Evolutionary conservation across 2,113 vertebrate genomes (phyloP).

Genomic region (Thryonomys swinderianus): DNA sequence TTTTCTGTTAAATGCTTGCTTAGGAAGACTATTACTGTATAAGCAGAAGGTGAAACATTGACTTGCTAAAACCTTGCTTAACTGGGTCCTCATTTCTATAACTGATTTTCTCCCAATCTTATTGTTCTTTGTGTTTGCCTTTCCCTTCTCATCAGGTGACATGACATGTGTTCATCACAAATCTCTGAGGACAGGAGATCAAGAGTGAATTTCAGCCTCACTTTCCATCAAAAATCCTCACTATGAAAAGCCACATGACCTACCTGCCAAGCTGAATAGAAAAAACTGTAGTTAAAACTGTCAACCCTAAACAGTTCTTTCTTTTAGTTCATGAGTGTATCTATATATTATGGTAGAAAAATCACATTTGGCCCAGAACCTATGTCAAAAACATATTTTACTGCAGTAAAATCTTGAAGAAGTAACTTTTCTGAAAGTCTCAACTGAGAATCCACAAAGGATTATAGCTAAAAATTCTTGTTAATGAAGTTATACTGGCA

Average conservation of each 20-base stretch:
- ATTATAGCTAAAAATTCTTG: neutral
- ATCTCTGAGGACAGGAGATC: neutral
- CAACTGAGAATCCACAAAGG: neutral
- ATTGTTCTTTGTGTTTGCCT: neutral
- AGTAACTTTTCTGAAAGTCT: constrained; percentile 3
- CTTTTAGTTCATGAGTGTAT: neutral
- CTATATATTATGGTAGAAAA: neutral
- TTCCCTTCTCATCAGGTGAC: neutral
- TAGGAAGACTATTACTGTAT: neutral
- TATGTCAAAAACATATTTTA: neutral
- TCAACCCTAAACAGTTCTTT: neutral
- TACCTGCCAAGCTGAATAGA: neutral
- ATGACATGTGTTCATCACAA: neutral
- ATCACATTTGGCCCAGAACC: neutral
- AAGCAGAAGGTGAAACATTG: constrained; percentile 15
- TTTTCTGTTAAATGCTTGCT: constrained; percentile 38
- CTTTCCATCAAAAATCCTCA: neutral
- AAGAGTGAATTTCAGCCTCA: neutral
- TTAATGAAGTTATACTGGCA: neutral
- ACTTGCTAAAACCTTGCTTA: neutral
- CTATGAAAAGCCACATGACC: neutral
- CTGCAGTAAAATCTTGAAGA: neutral
- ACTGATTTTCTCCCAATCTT: neutral
- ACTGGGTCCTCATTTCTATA: neutral
- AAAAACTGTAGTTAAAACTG: neutral